These are phyloP conservation scores for Sebastes fasciatus DNA, from an alignment of 2,113 vertebrate species.

Conservation along the genomic window DNA sequence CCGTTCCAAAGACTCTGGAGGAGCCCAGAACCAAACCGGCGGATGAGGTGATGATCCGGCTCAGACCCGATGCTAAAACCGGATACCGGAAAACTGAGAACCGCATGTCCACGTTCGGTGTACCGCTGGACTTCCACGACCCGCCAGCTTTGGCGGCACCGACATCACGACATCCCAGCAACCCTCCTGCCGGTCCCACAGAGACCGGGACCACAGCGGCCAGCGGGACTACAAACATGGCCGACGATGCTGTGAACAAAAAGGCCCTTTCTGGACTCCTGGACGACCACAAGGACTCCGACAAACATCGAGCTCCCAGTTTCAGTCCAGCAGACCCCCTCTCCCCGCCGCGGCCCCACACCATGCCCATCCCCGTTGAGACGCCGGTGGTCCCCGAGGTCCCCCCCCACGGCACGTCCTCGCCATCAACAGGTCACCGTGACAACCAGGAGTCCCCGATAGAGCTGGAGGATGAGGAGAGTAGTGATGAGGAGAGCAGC, in stretches of 20 bases:
- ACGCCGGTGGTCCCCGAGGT: conserved; percentile 61
- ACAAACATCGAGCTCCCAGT: conserved; percentile 67
- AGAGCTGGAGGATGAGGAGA: conserved; percentile 44
- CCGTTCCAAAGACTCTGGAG: conserved; percentile 61
- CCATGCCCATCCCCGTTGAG: conserved; percentile 74
- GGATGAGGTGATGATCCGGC: conserved; percentile 78
- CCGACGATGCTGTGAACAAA: conserved; percentile 18
- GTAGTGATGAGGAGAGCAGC: conserved; percentile 29
- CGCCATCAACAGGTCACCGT: not conserved
- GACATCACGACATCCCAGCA: not conserved
- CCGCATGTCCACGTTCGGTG: conserved; percentile 85
- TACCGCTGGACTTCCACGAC: conserved; percentile 76
- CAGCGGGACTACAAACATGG: conserved; percentile 24
- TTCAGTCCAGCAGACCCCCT: conserved; percentile 75
- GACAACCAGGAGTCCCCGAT: conserved; percentile 38
- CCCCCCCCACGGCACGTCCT: conserved; percentile 11
- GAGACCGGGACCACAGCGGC: conserved; percentile 24
- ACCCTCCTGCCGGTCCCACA: not conserved
- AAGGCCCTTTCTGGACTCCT: conserved; percentile 19
- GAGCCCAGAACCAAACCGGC: conserved; percentile 41
- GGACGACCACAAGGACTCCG: conserved; percentile 37
- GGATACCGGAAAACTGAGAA: conserved; percentile 77
- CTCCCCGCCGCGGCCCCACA: conserved; percentile 19
- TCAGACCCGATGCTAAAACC: conserved; percentile 45
- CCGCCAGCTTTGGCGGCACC: not conserved